phyloP scores from a whole-genome alignment of 2,888 invertebrate genomes.

The Eretmocerus hayati region DNA sequence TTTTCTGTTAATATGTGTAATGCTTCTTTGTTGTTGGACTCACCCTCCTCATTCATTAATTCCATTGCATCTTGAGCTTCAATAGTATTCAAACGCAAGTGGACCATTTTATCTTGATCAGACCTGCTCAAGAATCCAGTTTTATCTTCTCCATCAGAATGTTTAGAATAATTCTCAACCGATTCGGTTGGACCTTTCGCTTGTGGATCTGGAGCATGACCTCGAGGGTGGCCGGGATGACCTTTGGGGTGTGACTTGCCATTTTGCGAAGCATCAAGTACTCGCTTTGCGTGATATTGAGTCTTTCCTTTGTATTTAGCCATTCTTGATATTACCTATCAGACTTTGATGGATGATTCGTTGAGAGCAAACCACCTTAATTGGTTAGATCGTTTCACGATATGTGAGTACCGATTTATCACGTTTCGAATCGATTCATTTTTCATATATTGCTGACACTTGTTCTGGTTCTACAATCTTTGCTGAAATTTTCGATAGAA shows the following conservation, averaged over 20 bases:
- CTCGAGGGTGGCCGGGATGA: slow-evolving; percentile 31
- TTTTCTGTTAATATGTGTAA: background rate
- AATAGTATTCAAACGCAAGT: slow-evolving; percentile 21
- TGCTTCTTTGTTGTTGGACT: background rate
- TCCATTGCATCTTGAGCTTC: slow-evolving; percentile 22
- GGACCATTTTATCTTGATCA: slow-evolving; percentile 30
- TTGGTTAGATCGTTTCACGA: no score
- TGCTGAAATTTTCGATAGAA: no score
- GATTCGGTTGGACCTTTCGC: slow-evolving; percentile 24
- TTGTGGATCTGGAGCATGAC: slow-evolving; percentile 29
- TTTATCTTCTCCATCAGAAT: no score
- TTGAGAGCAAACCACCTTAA: no score
- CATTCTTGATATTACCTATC: no score
- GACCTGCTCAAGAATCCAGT: slow-evolving; percentile 28
- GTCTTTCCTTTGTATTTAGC: slow-evolving; percentile 31
- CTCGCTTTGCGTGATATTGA: slow-evolving; percentile 17
- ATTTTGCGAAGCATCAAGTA: slow-evolving; percentile 32
- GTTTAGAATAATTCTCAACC: slow-evolving; percentile 31
- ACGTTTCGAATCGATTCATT: no score
- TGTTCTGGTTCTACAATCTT: no score
- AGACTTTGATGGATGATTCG: no score
- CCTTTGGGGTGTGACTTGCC: slow-evolving; percentile 17
- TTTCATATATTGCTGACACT: no score
- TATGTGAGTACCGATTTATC: no score
- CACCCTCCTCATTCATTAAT: slow-evolving; percentile 19